Evolutionary conservation across 2,888 invertebrate genomes (phyloP), one percentile per base, ranked within the genome.

Genomic region (Monopis laevigella): DNA sequence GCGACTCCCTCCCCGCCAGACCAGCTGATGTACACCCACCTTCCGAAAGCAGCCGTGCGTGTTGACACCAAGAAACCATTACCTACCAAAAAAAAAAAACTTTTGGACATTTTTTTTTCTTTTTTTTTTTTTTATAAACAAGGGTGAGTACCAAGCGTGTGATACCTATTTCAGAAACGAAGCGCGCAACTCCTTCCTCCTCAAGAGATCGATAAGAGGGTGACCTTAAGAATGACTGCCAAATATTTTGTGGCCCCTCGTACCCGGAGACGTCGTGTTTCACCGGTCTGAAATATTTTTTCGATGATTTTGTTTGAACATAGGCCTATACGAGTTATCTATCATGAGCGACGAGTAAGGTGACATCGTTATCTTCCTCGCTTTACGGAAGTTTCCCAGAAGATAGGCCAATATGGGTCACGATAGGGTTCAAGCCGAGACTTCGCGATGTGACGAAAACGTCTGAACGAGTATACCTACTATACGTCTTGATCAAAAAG

Each of bases 171-270:
- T n/a, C n/a, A n/a, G n/a, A n/a, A n/a, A n/a, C n/a, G n/a, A n/a
- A n/a, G n/a, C n/a, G n/a, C n/a, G n/a, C n/a, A n/a, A n/a, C n/a
- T n/a, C n/a, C n/a, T n/a, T n/a, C n/a, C n/a, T 36, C 17, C 32
- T 36, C n/a, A 11, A 8, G 19, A 38, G 72, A 74, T 77, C 75
- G 66, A 77, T 75, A 72, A 55, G 46, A n/a, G 54, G 53, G 59
- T 61, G 71, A 69, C 67, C 68, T 69, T 68, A 70, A 62, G 52
- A 59, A 59, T 59, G 51, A 57, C 55, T 55, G 48, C 53, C 54
- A 53, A 57, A 59, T 46, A 46, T 49, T 43, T 57, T 54, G 7
- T 10, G 14, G 36, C 11, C 14, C 21, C 13, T 12, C 29, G 10
- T 28, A 5, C 10, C 8, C 28, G 17, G 6, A 10, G n/a, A n/a